Evolutionary conservation across 1,140 invertebrate species (phyloP).

Genomic region (Asobara japonica): DNA sequence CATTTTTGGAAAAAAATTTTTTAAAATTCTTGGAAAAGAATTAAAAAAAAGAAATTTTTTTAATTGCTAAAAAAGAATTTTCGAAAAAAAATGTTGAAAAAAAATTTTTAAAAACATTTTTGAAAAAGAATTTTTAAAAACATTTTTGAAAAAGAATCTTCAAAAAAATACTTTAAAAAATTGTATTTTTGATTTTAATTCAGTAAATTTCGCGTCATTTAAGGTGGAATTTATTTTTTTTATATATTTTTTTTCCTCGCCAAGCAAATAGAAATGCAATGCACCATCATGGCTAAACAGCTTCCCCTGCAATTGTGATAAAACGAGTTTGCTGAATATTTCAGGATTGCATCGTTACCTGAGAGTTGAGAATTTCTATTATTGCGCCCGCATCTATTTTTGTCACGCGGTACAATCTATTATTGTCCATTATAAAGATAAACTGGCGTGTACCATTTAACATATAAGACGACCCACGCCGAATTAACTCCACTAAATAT

Average conservation of each 20-base stretch:
- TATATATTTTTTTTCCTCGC: not conserved
- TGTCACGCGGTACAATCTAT: slow-evolving; percentile 34
- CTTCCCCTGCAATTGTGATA: not conserved
- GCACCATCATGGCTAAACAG: not conserved
- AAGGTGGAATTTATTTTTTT: too few relatives aligned
- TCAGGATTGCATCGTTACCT: slow-evolving; percentile 29
- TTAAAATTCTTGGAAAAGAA: too few relatives aligned
- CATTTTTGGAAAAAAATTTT: too few relatives aligned
- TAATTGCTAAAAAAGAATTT: too few relatives aligned
- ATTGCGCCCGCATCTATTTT: slow-evolving; percentile 35
- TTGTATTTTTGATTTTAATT: too few relatives aligned
- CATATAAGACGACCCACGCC: slow-evolving; percentile 20
- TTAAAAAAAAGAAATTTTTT: too few relatives aligned
- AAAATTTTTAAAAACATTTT: too few relatives aligned
- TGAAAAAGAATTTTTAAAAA: too few relatives aligned
- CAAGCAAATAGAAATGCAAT: not conserved
- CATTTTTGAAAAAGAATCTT: too few relatives aligned
- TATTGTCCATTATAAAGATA: slow-evolving; percentile 37
- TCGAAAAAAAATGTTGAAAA: too few relatives aligned
- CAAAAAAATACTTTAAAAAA: too few relatives aligned
- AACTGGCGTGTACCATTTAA: slow-evolving; percentile 33
- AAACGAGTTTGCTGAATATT: slow-evolving; percentile 22
- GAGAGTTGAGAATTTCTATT: slow-evolving; percentile 29
- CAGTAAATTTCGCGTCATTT: too few relatives aligned
- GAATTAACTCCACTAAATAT: slow-evolving; percentile 23